These are phyloP conservation scores for Petrolisthes cinctipes DNA, from an alignment of 2,888 invertebrate genomes.

Conservation along the genomic window DNA sequence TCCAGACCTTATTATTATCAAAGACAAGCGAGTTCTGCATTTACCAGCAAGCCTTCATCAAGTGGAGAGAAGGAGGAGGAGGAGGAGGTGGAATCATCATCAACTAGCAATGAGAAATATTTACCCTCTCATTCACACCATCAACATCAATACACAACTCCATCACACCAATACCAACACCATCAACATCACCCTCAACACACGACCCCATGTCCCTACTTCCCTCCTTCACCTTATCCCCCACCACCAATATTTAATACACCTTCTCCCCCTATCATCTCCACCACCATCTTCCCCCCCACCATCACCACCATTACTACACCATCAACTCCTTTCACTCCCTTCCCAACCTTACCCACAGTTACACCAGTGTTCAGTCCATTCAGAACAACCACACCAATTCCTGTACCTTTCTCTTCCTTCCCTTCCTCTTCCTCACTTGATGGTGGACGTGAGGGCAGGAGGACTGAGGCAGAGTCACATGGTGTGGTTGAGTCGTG, in stretches of 20 bases:
- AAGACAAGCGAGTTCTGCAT: background rate
- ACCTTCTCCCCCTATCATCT: background rate
- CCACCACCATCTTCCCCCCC: slow-evolving; percentile 13
- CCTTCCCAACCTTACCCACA: slow-evolving; percentile 28
- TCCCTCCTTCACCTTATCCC: slow-evolving; percentile 5
- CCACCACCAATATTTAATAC: slow-evolving; percentile 5
- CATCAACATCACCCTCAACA: background rate
- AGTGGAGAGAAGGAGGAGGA: background rate
- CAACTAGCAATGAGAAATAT: background rate
- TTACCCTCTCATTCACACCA: no score
- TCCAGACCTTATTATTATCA: slow-evolving; percentile 13
- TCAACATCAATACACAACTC: slow-evolving; percentile 19
- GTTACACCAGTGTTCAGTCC: slow-evolving; percentile 28
- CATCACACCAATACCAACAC: background rate
- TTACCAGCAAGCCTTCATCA: background rate
- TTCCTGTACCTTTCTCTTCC: background rate
- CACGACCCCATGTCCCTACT: slow-evolving; percentile 30
- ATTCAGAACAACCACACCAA: background rate
- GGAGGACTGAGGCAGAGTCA: background rate
- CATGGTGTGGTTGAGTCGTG: no score
- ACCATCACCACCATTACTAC: slow-evolving; percentile 4
- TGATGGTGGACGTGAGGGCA: background rate
- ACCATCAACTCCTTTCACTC: background rate
- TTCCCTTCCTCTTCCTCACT: background rate
- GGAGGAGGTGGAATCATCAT: no score